phyloP scores from a whole-genome alignment of 2,888 invertebrate genomes.

The Drosophila neutralis region DNA sequence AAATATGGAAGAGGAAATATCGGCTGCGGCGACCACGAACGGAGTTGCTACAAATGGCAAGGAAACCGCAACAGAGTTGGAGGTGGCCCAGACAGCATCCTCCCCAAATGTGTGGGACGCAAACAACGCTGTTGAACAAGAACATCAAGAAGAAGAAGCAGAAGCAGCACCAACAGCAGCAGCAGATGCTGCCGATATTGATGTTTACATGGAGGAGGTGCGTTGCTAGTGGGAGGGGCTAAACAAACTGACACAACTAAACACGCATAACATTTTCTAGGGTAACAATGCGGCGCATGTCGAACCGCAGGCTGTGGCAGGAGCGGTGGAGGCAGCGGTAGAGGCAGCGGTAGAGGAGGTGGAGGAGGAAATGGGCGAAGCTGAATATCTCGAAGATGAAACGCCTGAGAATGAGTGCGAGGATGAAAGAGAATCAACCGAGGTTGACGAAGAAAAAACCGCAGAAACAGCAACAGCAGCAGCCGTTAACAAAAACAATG shows the following conservation, averaged over 20 bases:
- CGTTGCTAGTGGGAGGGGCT: conserved; percentile 17
- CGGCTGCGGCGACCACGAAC: conserved; percentile 48
- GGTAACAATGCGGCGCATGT: conserved; percentile 26
- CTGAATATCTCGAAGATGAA: conserved; percentile 64
- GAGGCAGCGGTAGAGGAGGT: conserved; percentile 1
- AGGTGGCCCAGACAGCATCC: background rate
- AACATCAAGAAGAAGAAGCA: conserved; percentile 5
- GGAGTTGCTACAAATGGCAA: conserved; percentile 36
- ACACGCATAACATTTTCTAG: conserved; percentile 46
- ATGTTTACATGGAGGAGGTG: conserved; percentile 59
- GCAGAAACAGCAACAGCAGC: conserved; percentile 1
- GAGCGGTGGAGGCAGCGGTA: background rate
- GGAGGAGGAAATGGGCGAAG: conserved; percentile 56
- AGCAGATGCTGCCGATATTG: conserved; percentile 23
- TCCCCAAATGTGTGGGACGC: conserved; percentile 23
- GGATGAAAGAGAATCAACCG: conserved; percentile 17
- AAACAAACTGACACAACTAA: conserved; percentile 29
- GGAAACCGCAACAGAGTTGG: conserved; percentile 2
- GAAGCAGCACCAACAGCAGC: conserved; percentile 22
- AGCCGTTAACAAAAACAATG: background rate
- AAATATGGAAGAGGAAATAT: conserved; percentile 59
- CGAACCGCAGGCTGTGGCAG: conserved; percentile 2
- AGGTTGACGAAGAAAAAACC: conserved; percentile 1
- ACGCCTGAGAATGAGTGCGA: conserved; percentile 40
- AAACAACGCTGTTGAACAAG: conserved; percentile 27